Evolutionary conservation across 1,140 invertebrate genomes (phyloP), one percentile per base, ranked within the genome.

Genomic region (Cotesia typhae): DNA sequence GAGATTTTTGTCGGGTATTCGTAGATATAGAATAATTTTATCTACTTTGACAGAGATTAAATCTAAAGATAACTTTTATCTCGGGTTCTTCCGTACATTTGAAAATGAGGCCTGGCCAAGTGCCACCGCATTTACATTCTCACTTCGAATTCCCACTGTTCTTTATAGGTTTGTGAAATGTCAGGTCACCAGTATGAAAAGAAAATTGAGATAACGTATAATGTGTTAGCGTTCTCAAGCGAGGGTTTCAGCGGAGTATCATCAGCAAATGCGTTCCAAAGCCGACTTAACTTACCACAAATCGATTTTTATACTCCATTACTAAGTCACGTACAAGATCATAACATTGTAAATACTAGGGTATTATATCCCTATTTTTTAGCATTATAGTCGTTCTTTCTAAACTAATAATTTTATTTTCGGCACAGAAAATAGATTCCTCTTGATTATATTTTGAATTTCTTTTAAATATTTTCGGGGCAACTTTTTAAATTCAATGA

Each of bases 41-140:
- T 60, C 14, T 36, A 20, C 63, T 65, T 61, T 61, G 35, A 12
- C 37, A 65, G 5, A 38, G 35, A 41, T 65, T 65, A 65, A 38
- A 36, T 61, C 3, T 36, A 10, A 35, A 61, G 10, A 70, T 36
- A 51, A 28, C 41, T 70, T 63, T 52, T n/a, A 57, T 53, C 61
- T 47, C 59, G 51, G 41, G 10, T 70, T 52, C 41, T 37, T 60
- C 55, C 64, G 20, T 38, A 55, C 67, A 38, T 57, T 67, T 41
- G 57, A 65, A 53, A 69, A 70, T 70, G 38, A 60, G 65, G 47
- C 55, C 75, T 79, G 77, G 80, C 78, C 71, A 71, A 70, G 75
- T 76, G 78, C 79, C 76, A 79, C 77, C 77, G 76, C 73, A 80
- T 80, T 78, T 77, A 78, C 79, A 80, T 79, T 79, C 77, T 73